A percentile compares a stretch with the other conserved stretches of the same genome.
Conservation (phyloP, 2,113 vertebrate species). For the Psophia crepitans region DNA sequence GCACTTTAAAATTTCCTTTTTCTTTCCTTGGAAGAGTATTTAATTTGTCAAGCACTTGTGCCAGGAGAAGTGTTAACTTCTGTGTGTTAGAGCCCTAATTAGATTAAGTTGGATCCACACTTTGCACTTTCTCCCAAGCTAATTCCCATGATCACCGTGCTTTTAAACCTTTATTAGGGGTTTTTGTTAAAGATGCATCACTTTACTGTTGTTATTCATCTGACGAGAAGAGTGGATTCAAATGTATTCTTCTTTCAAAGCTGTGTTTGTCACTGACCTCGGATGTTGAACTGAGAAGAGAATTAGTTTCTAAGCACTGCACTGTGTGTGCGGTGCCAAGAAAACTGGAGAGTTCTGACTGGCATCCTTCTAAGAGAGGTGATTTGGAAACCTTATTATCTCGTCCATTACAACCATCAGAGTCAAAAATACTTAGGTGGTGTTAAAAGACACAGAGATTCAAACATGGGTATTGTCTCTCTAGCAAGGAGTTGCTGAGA, state of each 20-base stretch:
- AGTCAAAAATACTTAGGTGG: neutral
- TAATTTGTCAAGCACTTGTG: neutral
- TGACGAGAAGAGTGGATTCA: constrained; percentile 28
- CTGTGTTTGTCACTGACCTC: constrained; percentile 30
- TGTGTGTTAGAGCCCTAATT: neutral
- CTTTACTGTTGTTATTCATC: constrained; percentile 25
- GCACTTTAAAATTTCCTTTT: neutral
- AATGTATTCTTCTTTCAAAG: constrained; percentile 40
- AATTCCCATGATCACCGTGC: constrained; percentile 13
- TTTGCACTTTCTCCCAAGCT: neutral
- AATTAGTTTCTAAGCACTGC: constrained; percentile 11
- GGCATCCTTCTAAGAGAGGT: neutral
- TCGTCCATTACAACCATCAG: neutral
- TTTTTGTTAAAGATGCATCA: constrained; percentile 28
- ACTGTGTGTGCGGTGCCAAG: neutral
- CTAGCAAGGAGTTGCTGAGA: neutral
- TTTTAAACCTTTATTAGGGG: constrained; percentile 30
- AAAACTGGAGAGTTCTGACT: neutral
- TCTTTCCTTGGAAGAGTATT: neutral
- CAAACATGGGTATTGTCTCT: neutral
- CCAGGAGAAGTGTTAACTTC: neutral
- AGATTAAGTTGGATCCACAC: constrained; percentile 3
- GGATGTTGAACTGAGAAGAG: neutral
- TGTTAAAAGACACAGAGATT: neutral
- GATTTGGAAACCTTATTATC: neutral